Base-by-base conservation (phyloP, 2,888 invertebrate species). In the Julus scanicus region DNA sequence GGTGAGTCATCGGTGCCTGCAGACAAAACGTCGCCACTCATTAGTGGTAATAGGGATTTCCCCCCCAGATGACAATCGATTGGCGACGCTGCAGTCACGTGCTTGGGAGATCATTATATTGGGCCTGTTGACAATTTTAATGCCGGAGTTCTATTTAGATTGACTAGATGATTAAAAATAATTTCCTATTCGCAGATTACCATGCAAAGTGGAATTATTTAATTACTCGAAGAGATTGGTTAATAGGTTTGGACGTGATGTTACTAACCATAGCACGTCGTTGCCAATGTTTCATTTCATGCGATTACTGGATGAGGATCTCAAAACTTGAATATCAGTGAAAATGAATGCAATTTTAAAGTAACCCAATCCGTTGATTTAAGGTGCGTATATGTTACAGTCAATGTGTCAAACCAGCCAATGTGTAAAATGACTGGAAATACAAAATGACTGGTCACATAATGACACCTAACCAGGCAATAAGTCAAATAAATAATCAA, bases 21-120 rank as follows among this genome's bases (percentile, higher is more conserved):
- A 29, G 71, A 71, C 71, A 71, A 71, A 71, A 71, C n/a, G 71
- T 71, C 71, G 71, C 29, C 71, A 71, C 20, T 71, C 71, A 71
- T 71, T 71, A 71, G 71, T 17, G 71, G 71, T 71, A 71, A 71
- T 71, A n/a, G 71, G 71, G 29, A 71, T 63, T 20, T 71, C 71
- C 29, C 53, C 44, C 71, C 71, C 71, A 71, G 71, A 71, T 71
- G 71, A 20, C 71, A 29, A 71, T 71, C 71, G 71, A 71, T 71
- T 29, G 71, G 71, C 20, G 71, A 71, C 71, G 29, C 71, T 71
- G 71, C 8, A 20, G 71, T 71, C 71, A 71, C 29, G 71, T 71
- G 71, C 44, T 71, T 8, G 20, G 20, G 71, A 71, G 20, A 71
- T 29, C 71, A 20, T 53, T 71, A 29, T 5, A 8, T 20, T n/a